Evolutionary conservation across 2,797 vertebrate species (phyloP), one percentile per base, ranked within the genome.

Genomic region (Mastacembelus armatus): DNA sequence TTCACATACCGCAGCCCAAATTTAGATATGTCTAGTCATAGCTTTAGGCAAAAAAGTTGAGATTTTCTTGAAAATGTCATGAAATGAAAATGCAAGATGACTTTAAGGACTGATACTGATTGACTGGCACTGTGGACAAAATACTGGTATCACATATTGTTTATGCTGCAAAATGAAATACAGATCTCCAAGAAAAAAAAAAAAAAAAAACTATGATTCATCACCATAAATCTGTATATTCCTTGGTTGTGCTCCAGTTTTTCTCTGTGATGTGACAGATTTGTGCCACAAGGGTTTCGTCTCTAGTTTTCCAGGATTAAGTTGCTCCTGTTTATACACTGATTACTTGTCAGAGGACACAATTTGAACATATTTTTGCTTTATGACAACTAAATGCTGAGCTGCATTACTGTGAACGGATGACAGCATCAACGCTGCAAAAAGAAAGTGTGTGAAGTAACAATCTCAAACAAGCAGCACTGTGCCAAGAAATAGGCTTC

Each of bases 61-160:
- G 44, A 70, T 56, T 58, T 47, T 57, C 42, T 63, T 69, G 39
- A 66, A 83, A 83, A 77, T 72, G 61, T 73, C 76, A 81, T n/a
- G n/a, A n/a, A n/a, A n/a, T n/a, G n/a, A n/a, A n/a, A n/a, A n/a
- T n/a, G 47, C 0, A 6, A 42, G 64, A 74, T 32, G 66, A 9
- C 47, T 73, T 66, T 60, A 22, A 64, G 24, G 62, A 63, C 61
- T 50, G 32, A 27, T 52, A 86, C 63, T n/a, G 52, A 36, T 26
- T 55, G 49, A 44, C 55, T 68, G 67, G 64, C 47, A 63, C 24
- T 19, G 59, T 67, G 71, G 64, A 39, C 62, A 77, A 71, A 71
- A 71, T 66, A 66, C 16, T 52, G 65, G 39, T 12, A 49, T 81
- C 48, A 72, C 66, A 70, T 54, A 50, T 49, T 72, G 66, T 63